These are phyloP conservation scores for Batillaria attramentaria DNA, from an alignment of 1,140 invertebrate genomes.

Conservation along the genomic window DNA sequence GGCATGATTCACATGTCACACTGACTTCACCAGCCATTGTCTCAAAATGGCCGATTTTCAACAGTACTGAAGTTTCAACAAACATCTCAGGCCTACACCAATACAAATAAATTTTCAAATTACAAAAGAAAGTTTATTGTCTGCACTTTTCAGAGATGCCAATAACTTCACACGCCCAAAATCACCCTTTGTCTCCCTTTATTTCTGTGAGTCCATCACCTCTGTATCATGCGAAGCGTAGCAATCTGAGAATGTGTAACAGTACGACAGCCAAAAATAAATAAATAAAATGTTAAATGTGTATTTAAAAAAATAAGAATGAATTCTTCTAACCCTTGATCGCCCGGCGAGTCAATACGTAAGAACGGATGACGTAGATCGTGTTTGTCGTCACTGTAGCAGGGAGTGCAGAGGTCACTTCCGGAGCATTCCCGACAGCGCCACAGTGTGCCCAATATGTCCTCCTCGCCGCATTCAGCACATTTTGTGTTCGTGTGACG, in stretches of 20 bases:
- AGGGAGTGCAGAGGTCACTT: conserved; percentile 70
- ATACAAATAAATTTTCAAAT: no score
- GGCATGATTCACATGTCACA: no score
- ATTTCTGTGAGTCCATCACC: no score
- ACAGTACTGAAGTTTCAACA: no score
- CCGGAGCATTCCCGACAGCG: conserved; percentile 50
- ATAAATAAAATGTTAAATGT: not conserved
- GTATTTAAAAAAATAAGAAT: not conserved
- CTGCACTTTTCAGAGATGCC: no score
- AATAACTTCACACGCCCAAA: no score
- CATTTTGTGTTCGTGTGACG: conserved; percentile 47
- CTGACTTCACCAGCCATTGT: no score
- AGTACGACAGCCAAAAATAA: not conserved
- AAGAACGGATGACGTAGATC: conserved; percentile 49
- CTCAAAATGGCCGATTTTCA: no score
- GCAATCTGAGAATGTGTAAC: not conserved
- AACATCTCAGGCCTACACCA: no score
- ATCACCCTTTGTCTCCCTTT: no score
- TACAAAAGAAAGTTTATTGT: no score
- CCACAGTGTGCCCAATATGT: conserved; percentile 51
- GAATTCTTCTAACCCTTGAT: conserved; percentile 32
- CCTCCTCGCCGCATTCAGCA: conserved; percentile 40
- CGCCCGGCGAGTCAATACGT: conserved; percentile 38
- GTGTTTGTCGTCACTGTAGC: conserved; percentile 55
- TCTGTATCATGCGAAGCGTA: no score